phyloP scores from a whole-genome alignment of 1,140 invertebrate species.

The Ooceraea biroi region DNA sequence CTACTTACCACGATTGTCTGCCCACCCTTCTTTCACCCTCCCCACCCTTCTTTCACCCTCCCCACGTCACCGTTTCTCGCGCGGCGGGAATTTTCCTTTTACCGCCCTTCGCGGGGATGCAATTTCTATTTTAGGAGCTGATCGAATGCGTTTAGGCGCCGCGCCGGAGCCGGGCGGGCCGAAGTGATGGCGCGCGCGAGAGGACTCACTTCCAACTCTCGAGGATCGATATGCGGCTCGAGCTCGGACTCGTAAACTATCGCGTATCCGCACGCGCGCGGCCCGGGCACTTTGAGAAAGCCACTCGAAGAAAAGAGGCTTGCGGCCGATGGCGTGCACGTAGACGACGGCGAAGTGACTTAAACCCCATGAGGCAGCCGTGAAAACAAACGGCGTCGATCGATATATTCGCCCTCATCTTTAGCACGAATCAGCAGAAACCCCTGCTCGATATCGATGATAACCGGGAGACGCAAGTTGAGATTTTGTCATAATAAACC shows the following conservation, averaged over 20 bases:
- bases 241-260: conserved; percentile 62
- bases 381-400: background rate
- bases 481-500: conserved; percentile 1
- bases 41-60: background rate
- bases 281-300: conserved; percentile 36
- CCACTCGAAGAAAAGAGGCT: conserved; percentile 47
- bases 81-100: conserved; percentile 38
- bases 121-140: conserved; percentile 59
- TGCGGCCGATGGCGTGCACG: conserved; percentile 5
- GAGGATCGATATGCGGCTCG: conserved; percentile 52
- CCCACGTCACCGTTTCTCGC: too few species aligned
- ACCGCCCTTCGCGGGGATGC: conserved; percentile 43
- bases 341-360: conserved; percentile 4
- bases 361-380: conserved; percentile 1
- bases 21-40: background rate
- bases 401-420: background rate
- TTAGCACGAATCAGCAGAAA: background rate
- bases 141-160: conserved; percentile 58
- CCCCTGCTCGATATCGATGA: background rate
- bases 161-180: conserved; percentile 15
- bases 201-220: conserved; percentile 43
- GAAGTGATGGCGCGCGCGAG: conserved; percentile 26
- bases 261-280: conserved; percentile 39
- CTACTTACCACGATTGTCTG: conserved; percentile 65
- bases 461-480: background rate